Evolutionary conservation across 1,140 invertebrate genomes (phyloP).

Genomic region (Phocides pigmalion): DNA sequence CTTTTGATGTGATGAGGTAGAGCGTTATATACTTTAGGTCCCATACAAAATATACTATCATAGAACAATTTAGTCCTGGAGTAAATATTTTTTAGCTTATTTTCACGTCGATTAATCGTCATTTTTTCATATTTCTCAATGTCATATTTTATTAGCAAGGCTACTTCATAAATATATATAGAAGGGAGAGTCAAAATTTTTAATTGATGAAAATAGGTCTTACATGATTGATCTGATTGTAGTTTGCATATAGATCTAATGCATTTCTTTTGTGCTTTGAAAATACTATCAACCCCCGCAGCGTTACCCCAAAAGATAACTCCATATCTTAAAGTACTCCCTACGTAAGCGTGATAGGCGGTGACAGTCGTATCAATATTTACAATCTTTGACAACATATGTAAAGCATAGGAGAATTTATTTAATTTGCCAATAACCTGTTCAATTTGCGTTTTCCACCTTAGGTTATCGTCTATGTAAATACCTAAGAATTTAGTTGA

Average conservation of each 20-base stretch:
- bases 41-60: conserved; percentile 5
- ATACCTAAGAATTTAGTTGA: too few relatives aligned
- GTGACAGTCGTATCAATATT: not conserved
- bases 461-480: too few relatives aligned
- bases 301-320: conserved; percentile 18
- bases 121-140: not conserved
- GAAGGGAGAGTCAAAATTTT: too few relatives aligned
- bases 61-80: not conserved
- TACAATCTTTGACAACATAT: too few relatives aligned
- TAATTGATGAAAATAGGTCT: not conserved
- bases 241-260: conserved; percentile 10
- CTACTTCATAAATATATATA: conserved; percentile 4
- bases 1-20: too few relatives aligned
- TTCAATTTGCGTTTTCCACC: too few relatives aligned
- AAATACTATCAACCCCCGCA: not conserved
- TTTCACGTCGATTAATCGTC: too few relatives aligned
- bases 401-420: too few relatives aligned
- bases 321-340: conserved; percentile 7
- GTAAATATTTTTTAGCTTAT: not conserved
- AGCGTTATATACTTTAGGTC: not conserved
- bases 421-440: too few relatives aligned
- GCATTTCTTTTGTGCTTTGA: too few relatives aligned
- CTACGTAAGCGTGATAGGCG: not conserved
- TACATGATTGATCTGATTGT: not conserved
- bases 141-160: not conserved